These are phyloP conservation scores for Plagodis pulveraria DNA, from an alignment of 2,888 invertebrate genomes.

Conservation along the genomic window DNA sequence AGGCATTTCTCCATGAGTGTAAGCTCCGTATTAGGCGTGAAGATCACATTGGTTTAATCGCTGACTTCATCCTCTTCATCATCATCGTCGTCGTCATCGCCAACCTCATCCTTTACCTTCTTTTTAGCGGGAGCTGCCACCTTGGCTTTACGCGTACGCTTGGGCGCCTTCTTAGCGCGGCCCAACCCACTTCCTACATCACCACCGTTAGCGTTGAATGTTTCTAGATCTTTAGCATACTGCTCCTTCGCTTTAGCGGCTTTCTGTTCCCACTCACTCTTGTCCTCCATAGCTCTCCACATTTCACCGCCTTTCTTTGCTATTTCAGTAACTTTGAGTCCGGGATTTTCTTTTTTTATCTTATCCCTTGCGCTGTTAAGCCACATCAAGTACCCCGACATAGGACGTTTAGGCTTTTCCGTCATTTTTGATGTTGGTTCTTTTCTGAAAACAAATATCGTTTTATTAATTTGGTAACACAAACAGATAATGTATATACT, in stretches of 20 bases:
- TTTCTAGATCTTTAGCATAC: slow-evolving; percentile 92
- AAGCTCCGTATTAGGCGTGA: background rate
- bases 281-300: slow-evolving; percentile 94
- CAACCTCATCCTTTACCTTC: slow-evolving; percentile 68
- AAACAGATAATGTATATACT: no score
- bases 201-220: slow-evolving; percentile 90
- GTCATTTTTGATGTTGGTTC: slow-evolving; percentile 60
- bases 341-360: slow-evolving; percentile 94
- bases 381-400: slow-evolving; percentile 96
- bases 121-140: slow-evolving; percentile 44
- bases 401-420: slow-evolving; percentile 94
- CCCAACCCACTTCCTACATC: slow-evolving; percentile 33
- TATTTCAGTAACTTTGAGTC: slow-evolving; percentile 93
- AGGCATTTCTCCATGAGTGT: background rate
- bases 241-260: slow-evolving; percentile 92
- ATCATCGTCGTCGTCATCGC: slow-evolving; percentile 73
- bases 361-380: slow-evolving; percentile 91
- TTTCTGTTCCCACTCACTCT: slow-evolving; percentile 94
- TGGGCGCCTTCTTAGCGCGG: slow-evolving; percentile 64
- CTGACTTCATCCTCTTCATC: slow-evolving; percentile 80
- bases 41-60: slow-evolving; percentile 18
- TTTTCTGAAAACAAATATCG: slow-evolving; percentile 15
- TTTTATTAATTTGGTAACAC: background rate
- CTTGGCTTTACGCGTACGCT: slow-evolving; percentile 69
- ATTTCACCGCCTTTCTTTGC: slow-evolving; percentile 96